Evolutionary conservation across 1,140 invertebrate genomes (phyloP), one percentile per base, ranked within the genome.

Genomic region (Palaemon carinicauda): DNA sequence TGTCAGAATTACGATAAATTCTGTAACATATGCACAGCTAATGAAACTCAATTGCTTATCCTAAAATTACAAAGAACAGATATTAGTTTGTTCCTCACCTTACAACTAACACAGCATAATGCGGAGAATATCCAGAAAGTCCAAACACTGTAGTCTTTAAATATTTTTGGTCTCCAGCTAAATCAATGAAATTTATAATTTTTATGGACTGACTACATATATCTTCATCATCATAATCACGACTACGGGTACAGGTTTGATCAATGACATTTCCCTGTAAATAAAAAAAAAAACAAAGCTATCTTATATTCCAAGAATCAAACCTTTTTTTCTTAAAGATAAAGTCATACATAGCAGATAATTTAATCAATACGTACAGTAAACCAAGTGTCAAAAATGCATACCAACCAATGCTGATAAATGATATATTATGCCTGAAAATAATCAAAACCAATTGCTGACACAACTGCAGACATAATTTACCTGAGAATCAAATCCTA

Each of bases 111-210:
- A 99, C 96, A 53, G 96, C 97, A 91, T 98, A 96, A 92, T 99
- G 97, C 0, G 98, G 98, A 19, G 94, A 96, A 92, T 99, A 98
- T 0, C 97, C 97, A 14, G 96, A 97, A 3, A 99, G 92, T 0
- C 98, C 98, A 90, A 98, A 96, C 51, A 99, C 95, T 12, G 98
- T 99, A 83, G 98, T 99, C 89, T 96, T 94, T 89, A 99, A 93
- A 91, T 99, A 99, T 91, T 99, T 99, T 88, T 96, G 95, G 92
- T 99, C 97, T 0, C 98, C 98, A 9, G 98, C 98, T 87, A 99
- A 93, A 93, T 99, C 98, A 90, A 99, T 95, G 90, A 99, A 97
- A 1, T 97, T 98, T 0, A 99, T 96, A 53, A 99, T 92, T 92
- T 98, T 98, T 9, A 96, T 95, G 2, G 96, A 97, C 81, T 95